Evolutionary conservation across 1,140 invertebrate species (phyloP).

Genomic region (Drosophila yakuba): DNA sequence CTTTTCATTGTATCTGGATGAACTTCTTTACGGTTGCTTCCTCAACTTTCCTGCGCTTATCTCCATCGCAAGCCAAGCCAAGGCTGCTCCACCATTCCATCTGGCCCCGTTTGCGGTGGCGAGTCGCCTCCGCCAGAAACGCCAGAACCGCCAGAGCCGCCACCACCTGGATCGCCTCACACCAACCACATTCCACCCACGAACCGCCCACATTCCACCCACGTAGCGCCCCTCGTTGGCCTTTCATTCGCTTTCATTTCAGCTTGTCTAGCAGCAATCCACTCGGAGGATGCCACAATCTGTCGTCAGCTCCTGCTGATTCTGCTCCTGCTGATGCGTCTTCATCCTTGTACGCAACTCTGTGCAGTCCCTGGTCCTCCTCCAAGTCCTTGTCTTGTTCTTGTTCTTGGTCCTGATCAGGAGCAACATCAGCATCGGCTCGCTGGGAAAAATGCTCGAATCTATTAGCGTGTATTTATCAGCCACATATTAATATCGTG

Average conservation of each 20-base stretch:
- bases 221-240: conserved; percentile 1
- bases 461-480: not conserved
- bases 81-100: conserved; percentile 6
- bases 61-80: conserved; percentile 38
- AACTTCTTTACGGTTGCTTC: conserved; percentile 49
- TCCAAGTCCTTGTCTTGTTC: not conserved
- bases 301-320: conserved; percentile 43
- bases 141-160: no score
- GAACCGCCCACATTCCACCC: not conserved
- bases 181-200: not conserved
- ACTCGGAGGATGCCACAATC: conserved; percentile 75
- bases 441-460: not conserved
- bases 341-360: conserved; percentile 24
- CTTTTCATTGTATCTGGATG: conserved; percentile 47
- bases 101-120: not conserved
- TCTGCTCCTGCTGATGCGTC: conserved; percentile 14
- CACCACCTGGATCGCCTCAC: not conserved
- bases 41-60: conserved; percentile 58
- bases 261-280: conserved; percentile 68
- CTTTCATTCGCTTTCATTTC: conserved; percentile 66
- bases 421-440: conserved; percentile 14
- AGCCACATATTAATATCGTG: not conserved
- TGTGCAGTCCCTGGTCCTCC: conserved; percentile 14
- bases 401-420: conserved; percentile 10
- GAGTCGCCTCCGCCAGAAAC: not conserved